A percentile compares a stretch with the other conserved stretches of the same genome.
These are phyloP conservation scores for Asarcornis scutulata DNA, from an alignment of 2,113 vertebrate species.

Conservation along the genomic window DNA sequence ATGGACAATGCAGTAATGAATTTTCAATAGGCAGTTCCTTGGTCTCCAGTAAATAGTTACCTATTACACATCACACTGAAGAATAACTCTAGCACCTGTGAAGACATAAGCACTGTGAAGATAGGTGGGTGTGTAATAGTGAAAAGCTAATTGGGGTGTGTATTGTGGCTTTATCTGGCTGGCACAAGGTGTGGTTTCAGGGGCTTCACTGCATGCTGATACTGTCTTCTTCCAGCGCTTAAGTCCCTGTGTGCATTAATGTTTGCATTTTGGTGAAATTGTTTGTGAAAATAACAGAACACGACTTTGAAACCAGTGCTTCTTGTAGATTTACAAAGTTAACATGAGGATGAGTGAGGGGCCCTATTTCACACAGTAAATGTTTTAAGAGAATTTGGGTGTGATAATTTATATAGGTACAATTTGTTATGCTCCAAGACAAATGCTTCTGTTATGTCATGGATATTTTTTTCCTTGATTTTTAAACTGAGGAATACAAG, in stretches of 20 bases:
- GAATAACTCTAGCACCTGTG: background rate
- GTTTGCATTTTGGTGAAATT: background rate
- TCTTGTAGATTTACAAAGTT: background rate
- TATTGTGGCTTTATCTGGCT: background rate
- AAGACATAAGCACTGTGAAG: background rate
- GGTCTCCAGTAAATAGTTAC: background rate
- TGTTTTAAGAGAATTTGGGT: background rate
- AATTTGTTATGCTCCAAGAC: background rate
- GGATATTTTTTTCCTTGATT: background rate
- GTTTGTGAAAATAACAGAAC: background rate
- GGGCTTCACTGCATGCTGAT: background rate
- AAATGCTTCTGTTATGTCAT: background rate
- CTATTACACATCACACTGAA: background rate
- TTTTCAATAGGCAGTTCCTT: background rate
- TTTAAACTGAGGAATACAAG: background rate
- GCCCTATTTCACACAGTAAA: background rate
- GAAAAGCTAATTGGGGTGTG: background rate
- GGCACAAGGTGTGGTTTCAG: background rate
- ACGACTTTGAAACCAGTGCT: too few relatives aligned
- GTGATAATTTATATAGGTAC: background rate
- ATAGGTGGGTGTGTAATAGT: background rate
- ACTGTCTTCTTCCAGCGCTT: background rate
- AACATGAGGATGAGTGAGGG: background rate
- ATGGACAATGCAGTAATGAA: background rate
- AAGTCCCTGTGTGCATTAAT: background rate